Evolutionary conservation across 2,888 invertebrate genomes (phyloP), one percentile per base, ranked within the genome.

Genomic region (Lissocephala sabroskyi): DNA sequence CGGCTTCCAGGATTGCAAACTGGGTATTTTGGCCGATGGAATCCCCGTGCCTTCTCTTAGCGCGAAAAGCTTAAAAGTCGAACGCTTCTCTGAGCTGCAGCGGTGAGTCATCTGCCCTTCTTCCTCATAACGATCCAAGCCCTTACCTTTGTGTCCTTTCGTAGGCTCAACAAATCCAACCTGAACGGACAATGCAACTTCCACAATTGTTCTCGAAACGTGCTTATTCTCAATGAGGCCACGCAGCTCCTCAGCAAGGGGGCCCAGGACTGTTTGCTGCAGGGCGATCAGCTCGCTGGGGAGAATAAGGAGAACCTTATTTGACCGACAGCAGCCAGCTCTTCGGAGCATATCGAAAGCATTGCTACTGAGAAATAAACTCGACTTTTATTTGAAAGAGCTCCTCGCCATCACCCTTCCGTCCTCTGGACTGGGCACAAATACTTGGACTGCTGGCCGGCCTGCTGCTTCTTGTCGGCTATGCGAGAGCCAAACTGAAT

Each of bases 401-500:
- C n/a, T n/a, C n/a, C n/a, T n/a, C n/a, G n/a, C n/a, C n/a, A n/a
- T n/a, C n/a, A n/a, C n/a, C n/a, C n/a, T n/a, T n/a, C n/a, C 16
- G 16, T 32, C 10, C 10, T 23, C 3, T 23, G 3, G 23, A 23
- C 23, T n/a, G 23, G 3, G 4, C 23, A 23, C 16, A 35, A 35
- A 35, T 59, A 61, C 0, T 36, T n/a, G 1, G 96, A 96, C 49
- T 89, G 74, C 79, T 95, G 91, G 75, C 89, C 88, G 2, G 94
- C 97, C 81, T 94, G 95, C 86, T 97, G 95, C 81, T 93, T 95
- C 40, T 90, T 89, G 82, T 95, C 93, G 3, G 96, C 98, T 78
- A 99, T 97, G 79, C 95, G 88, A 0, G 96, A 96, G 9, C 99
- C 99, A 87, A 99, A 99, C 83, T 99, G 99, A 65, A 99, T 89